Evolutionary conservation across 2,888 invertebrate genomes (phyloP).

Genomic region (Caenorhabditis afra): DNA sequence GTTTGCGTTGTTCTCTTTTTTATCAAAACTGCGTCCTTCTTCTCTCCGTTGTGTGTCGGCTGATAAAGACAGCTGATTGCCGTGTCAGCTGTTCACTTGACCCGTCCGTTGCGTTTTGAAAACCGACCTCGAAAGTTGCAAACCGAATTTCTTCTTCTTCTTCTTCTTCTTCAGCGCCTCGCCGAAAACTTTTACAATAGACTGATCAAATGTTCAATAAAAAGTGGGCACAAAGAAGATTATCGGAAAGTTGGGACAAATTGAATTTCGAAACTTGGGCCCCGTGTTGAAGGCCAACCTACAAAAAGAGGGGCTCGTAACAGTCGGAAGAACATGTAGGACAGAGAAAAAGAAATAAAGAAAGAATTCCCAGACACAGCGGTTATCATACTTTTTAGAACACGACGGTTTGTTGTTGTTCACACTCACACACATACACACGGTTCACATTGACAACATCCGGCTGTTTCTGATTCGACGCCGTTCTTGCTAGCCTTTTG

Average conservation of each 20-base stretch:
- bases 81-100: conserved; percentile 35
- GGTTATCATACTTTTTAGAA: conserved; percentile 39
- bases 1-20: neutral
- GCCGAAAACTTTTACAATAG: conserved; percentile 3
- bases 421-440: too few species aligned
- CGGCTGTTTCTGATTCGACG: too few species aligned
- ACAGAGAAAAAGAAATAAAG: neutral
- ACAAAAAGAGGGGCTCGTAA: neutral
- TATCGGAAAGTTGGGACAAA: conserved; percentile 13
- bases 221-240: conserved; percentile 9
- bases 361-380: conserved; percentile 2
- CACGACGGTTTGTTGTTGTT: conserved; percentile 43
- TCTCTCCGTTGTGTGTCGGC: neutral
- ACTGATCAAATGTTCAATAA: conserved; percentile 17
- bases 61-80: conserved; percentile 22
- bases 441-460: too few species aligned
- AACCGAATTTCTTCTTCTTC: conserved; percentile 4
- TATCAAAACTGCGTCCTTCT: neutral
- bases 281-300: conserved; percentile 5
- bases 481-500: too few species aligned
- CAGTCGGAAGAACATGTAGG: conserved; percentile 20
- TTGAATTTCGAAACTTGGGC: conserved; percentile 19
- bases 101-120: conserved; percentile 15
- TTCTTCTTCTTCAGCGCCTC: too few species aligned
- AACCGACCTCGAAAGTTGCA: conserved; percentile 26